These are phyloP conservation scores for Arctia plantaginis DNA, from an alignment of 2,888 invertebrate genomes.

Conservation along the genomic window DNA sequence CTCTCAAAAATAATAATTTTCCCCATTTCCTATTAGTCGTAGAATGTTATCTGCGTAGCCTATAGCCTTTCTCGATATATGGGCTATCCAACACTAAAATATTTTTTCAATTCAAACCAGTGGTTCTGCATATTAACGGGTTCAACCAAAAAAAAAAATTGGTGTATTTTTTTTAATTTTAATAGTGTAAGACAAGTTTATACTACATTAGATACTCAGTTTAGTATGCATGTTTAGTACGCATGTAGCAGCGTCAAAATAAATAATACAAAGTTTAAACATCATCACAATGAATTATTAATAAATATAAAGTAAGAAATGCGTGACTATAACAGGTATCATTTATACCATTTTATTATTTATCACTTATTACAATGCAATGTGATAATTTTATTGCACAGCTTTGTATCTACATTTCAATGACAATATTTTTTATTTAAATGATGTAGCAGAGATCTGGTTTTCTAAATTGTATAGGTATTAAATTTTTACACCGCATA, in stretches of 20 bases:
- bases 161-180: neutral
- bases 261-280: neutral
- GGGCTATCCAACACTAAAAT: too few relatives aligned
- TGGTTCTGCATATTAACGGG: too few relatives aligned
- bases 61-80: too few relatives aligned
- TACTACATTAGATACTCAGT: neutral
- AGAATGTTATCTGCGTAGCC: too few relatives aligned
- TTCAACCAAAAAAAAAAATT: too few relatives aligned
- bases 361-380: neutral
- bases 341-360: neutral
- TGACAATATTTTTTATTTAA: neutral
- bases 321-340: neutral
- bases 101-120: too few relatives aligned
- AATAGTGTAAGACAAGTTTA: neutral
- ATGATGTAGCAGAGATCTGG: neutral
- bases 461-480: neutral
- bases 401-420: neutral
- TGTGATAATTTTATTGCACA: slow-evolving; percentile 3
- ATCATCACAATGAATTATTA: neutral
- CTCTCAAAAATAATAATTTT: too few relatives aligned
- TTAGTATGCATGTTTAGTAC: neutral
- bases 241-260: neutral
- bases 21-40: too few relatives aligned
- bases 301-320: neutral
- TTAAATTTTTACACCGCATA: too few relatives aligned